Percentiles rank a stretch among this genome's conserved stretches.
These are phyloP conservation scores for Malurus cyaneus DNA, from an alignment of 2,113 vertebrate species.

Conservation along the genomic window DNA sequence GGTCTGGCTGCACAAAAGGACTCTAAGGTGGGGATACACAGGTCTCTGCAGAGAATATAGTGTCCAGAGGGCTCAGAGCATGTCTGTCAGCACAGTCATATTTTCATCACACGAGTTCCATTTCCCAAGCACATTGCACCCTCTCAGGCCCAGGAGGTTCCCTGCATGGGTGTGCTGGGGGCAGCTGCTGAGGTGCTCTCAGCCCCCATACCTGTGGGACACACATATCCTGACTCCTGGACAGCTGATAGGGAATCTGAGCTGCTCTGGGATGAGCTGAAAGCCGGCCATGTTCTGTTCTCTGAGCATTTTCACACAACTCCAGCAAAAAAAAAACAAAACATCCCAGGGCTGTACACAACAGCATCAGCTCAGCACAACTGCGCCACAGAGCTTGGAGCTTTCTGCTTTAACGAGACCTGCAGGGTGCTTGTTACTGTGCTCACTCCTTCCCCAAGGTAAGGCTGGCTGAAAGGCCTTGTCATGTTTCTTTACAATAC, in stretches of 20 bases:
- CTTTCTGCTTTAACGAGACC: neutral
- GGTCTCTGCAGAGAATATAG: neutral
- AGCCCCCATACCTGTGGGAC: neutral
- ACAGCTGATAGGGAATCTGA: neutral
- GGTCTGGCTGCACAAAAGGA: neutral
- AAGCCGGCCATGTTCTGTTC: neutral
- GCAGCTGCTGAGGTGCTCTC: neutral
- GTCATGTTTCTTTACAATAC: neutral
- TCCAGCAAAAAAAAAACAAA: neutral
- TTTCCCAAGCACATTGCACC: neutral
- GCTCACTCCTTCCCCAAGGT: neutral
- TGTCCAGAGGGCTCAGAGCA: neutral
- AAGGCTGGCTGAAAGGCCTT: neutral
- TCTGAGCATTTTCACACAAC: neutral
- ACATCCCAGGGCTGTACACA: neutral
- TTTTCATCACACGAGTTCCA: rapidly evolving
- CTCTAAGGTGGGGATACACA: rapidly evolving
- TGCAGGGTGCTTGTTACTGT: neutral
- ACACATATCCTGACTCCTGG: neutral
- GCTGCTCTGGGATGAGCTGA: neutral
- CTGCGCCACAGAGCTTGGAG: neutral
- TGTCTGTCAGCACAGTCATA: neutral
- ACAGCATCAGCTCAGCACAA: neutral
- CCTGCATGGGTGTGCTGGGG: neutral
- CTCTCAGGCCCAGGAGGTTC: neutral